Percentiles rank a stretch among this genome's conserved stretches.
Evolutionary conservation across 2,797 vertebrate genomes (phyloP).

Genomic region (Erpetoichthys calabaricus): DNA sequence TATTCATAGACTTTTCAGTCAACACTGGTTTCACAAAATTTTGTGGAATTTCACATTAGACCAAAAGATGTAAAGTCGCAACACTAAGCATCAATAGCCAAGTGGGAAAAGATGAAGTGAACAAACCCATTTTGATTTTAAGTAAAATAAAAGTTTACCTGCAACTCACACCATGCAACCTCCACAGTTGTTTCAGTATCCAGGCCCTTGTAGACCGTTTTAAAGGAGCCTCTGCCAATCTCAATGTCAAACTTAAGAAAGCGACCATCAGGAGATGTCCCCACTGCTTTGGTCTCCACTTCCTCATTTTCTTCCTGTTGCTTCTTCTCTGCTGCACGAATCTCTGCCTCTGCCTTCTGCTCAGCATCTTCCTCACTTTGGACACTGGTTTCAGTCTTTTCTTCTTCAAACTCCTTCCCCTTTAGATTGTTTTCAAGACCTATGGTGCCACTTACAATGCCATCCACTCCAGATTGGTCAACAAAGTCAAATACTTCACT

Average conservation of each 20-base stretch:
- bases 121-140: no score
- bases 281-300: conserved; percentile 91
- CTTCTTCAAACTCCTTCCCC: conserved; percentile 28
- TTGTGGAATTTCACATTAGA: no score
- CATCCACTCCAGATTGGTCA: conserved; percentile 7
- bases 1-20: no score
- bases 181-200: conserved; percentile 97
- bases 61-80: no score
- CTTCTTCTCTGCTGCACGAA: conserved; percentile 46
- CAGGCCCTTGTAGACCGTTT: conserved; percentile 94
- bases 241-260: conserved; percentile 98
- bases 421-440: conserved; percentile 31
- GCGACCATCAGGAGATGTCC: conserved; percentile 82
- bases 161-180: conserved; percentile 95
- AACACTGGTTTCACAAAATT: no score
- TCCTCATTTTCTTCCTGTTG: conserved; percentile 74
- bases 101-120: no score
- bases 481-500: not conserved
- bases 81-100: no score
- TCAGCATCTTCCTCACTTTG: conserved; percentile 19
- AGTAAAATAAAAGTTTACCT: conserved; percentile 58
- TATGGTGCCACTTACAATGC: conserved; percentile 19
- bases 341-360: conserved; percentile 51
- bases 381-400: conserved; percentile 5
- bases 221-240: conserved; percentile 92